Evolutionary conservation across 2,797 vertebrate species (phyloP).

Genomic region (Acanthurus lineatus): DNA sequence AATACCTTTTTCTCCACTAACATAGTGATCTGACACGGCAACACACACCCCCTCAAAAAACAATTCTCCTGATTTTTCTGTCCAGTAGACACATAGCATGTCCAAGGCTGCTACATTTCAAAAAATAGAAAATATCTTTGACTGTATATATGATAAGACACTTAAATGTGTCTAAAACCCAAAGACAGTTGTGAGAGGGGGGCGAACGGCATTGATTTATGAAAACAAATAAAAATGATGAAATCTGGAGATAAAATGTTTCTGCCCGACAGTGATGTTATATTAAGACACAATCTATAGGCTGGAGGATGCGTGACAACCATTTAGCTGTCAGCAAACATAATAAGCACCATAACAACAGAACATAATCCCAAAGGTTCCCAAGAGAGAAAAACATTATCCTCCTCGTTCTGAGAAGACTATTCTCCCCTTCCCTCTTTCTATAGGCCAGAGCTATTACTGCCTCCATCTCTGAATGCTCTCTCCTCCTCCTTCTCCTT

Average conservation of each 20-base stretch:
- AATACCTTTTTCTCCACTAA: background rate
- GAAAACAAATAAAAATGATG: too few species aligned
- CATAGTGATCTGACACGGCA: background rate
- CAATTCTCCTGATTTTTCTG: background rate
- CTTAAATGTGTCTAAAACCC: too few species aligned
- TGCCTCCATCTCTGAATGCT: slow-evolving; percentile 29
- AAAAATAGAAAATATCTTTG: too few species aligned
- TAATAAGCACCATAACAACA: slow-evolving; percentile 62
- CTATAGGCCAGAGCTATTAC: slow-evolving; percentile 53
- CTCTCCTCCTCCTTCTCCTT: slow-evolving; percentile 11
- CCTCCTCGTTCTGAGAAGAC: slow-evolving; percentile 22
- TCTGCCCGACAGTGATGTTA: background rate
- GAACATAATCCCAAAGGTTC: slow-evolving; percentile 55
- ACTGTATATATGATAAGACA: too few species aligned
- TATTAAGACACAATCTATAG: slow-evolving; percentile 37
- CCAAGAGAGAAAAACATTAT: slow-evolving; percentile 48
- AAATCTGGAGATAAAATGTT: too few species aligned
- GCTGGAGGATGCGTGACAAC: slow-evolving; percentile 39
- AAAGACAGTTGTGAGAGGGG: too few species aligned
- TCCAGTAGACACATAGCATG: too few species aligned
- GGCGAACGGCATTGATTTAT: too few species aligned
- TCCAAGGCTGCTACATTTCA: too few species aligned
- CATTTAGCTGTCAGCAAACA: slow-evolving; percentile 62
- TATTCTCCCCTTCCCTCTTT: slow-evolving; percentile 40
- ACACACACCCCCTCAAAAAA: slow-evolving; percentile 16